A percentile compares a stretch with the other conserved stretches of the same genome.
Evolutionary conservation across 2,888 invertebrate genomes (phyloP).

Genomic region (Drosophila picticornis): DNA sequence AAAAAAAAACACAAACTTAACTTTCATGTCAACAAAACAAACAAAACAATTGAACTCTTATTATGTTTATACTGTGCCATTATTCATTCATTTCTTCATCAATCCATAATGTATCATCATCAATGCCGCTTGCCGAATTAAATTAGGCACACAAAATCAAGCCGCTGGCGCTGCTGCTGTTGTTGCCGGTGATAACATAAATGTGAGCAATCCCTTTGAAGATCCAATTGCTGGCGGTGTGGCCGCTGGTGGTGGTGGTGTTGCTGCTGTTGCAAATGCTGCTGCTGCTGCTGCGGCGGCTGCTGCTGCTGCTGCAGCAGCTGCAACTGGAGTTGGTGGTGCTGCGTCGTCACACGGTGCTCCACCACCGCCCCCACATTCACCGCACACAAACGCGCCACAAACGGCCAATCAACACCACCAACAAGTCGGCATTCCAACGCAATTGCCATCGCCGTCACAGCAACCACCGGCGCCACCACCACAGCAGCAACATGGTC

Average conservation of each 20-base stretch:
- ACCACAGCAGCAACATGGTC: conserved; percentile 72
- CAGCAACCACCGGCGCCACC: conserved; percentile 60
- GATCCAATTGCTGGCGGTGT: conserved; percentile 86
- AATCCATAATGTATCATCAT: conserved; percentile 53
- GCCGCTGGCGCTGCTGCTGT: conserved; percentile 62
- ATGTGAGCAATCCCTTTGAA: conserved; percentile 94
- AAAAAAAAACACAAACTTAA: conserved; percentile 31
- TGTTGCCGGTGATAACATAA: conserved; percentile 90
- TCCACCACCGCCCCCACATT: conserved; percentile 69
- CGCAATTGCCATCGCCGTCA: conserved; percentile 60
- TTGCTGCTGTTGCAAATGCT: conserved; percentile 50
- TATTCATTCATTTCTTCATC: conserved; percentile 71
- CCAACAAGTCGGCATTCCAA: conserved; percentile 57
- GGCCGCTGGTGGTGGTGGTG: conserved; percentile 54
- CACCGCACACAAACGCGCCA: conserved; percentile 64
- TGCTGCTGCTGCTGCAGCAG: conserved; percentile 42
- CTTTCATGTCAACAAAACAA: conserved; percentile 46
- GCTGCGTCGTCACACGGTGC: conserved; percentile 40
- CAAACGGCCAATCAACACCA: conserved; percentile 57
- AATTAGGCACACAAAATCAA: conserved; percentile 81
- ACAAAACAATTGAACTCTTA: conserved; percentile 48
- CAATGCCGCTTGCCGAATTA: conserved; percentile 63
- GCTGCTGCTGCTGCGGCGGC: conserved; percentile 35
- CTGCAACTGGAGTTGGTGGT: conserved; percentile 42
- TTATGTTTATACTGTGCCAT: conserved; percentile 72